Percentiles rank a stretch among this genome's conserved stretches.
Conservation (phyloP, 2,888 invertebrate genomes). For the Leistus spinibarbis region DNA sequence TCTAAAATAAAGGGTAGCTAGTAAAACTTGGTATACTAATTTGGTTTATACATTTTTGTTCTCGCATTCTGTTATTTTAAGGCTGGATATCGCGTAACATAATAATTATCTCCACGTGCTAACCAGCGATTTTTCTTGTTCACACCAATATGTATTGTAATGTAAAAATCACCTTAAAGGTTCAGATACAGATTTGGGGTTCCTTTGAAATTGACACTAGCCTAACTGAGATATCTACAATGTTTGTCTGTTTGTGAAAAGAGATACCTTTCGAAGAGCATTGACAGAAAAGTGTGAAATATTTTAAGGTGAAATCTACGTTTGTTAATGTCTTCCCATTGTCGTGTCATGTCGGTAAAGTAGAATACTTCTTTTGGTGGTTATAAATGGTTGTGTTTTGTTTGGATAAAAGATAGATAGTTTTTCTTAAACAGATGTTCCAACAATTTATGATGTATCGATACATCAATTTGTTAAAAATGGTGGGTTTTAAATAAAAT, state of each 20-base stretch:
- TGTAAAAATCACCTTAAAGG: background rate
- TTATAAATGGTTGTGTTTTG: conserved; percentile 21
- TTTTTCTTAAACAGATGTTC: background rate
- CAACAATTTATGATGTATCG: background rate
- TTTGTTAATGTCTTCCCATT: conserved; percentile 33
- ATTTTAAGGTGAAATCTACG: conserved; percentile 17
- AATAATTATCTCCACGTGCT: conserved; percentile 24
- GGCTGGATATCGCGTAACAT: background rate
- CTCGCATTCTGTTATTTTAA: background rate
- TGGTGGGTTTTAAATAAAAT: too few relatives aligned
- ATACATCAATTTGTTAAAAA: background rate
- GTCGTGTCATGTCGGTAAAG: conserved; percentile 16
- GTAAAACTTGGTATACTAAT: too few relatives aligned
- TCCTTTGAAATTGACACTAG: conserved; percentile 15
- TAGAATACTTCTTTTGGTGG: conserved; percentile 18
- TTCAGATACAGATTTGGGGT: background rate
- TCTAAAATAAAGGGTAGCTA: too few relatives aligned
- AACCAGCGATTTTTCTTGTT: conserved; percentile 8
- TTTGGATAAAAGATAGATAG: background rate
- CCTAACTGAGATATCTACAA: background rate
- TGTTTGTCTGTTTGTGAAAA: conserved; percentile 19
- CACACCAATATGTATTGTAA: conserved; percentile 5
- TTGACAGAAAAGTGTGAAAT: conserved; percentile 31
- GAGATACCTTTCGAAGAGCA: background rate
- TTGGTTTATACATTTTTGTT: background rate